Evolutionary conservation across 2,888 invertebrate species (phyloP).

Genomic region (Agrilus biguttatus): DNA sequence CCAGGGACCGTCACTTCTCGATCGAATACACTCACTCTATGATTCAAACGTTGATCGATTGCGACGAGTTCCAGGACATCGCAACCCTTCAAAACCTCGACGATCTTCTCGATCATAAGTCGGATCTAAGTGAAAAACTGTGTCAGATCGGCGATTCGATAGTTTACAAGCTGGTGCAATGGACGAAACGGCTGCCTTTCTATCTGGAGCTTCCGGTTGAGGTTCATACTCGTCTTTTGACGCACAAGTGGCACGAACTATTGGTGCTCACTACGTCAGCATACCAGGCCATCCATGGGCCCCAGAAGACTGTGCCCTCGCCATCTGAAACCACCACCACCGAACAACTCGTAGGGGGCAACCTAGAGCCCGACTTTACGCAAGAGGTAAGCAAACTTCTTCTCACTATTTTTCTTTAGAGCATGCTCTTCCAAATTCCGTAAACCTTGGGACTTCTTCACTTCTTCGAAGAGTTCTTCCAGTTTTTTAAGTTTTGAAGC

Average conservation of each 20-base stretch:
- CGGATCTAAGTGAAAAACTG: slow-evolving; percentile 80
- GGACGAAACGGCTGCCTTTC: slow-evolving; percentile 97
- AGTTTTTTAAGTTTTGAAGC: too few species aligned
- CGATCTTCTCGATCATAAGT: slow-evolving; percentile 79
- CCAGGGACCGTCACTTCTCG: slow-evolving; percentile 64
- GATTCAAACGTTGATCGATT: slow-evolving; percentile 87
- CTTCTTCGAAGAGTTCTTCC: too few species aligned
- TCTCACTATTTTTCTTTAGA: background rate
- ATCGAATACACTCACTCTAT: slow-evolving; percentile 74
- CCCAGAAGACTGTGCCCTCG: slow-evolving; percentile 13
- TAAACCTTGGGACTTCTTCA: background rate
- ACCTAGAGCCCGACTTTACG: slow-evolving; percentile 61
- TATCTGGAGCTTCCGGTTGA: slow-evolving; percentile 93
- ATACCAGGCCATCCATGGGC: slow-evolving; percentile 73
- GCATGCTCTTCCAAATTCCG: background rate
- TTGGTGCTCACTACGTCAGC: slow-evolving; percentile 87
- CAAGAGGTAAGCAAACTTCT: slow-evolving; percentile 59
- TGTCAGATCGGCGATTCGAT: slow-evolving; percentile 96
- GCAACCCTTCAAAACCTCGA: slow-evolving; percentile 85
- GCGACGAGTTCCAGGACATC: slow-evolving; percentile 93
- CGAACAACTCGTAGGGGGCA: slow-evolving; percentile 23
- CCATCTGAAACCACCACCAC: slow-evolving; percentile 1
- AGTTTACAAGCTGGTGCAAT: slow-evolving; percentile 95
- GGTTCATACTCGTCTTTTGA: slow-evolving; percentile 86
- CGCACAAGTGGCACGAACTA: slow-evolving; percentile 97